Base-by-base conservation (phyloP, 1,140 invertebrate species). In the Onthophagus taurus region DNA sequence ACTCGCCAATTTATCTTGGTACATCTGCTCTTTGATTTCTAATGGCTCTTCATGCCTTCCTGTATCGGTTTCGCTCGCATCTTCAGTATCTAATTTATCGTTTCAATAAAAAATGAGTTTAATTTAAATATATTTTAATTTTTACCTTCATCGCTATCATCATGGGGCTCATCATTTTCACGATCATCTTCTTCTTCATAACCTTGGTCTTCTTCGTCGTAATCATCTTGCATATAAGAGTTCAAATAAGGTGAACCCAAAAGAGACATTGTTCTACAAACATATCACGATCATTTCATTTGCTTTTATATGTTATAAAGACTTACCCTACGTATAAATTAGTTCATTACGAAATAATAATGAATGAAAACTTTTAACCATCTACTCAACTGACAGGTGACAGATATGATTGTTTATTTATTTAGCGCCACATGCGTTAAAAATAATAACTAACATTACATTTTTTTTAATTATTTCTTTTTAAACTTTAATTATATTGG, bases 21-120 rank as follows among this genome's bases (percentile, higher is more conserved):
- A 97, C 70, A 96, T 87, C 65, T 93, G 88, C 71, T 94, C 89
- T 68, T 91, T 93, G 8, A 92, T 83, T 72, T 92, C 89, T 31
- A 81, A 77, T 30, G 75, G 80, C 62, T 84, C 81, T 64, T 89
- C 84, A 35, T 80, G 77, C 58, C 83, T 85, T 7, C 83, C 78
- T 66, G 83, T 60, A 35, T 94, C 89, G 36, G 87, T 89, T 65
- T 88, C 85, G 66, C 88, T 91, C 1, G 89, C 90, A 72, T 88
- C 85, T 64, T 88, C 85, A 3, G 85, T 88, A 67, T 93, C 89
- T 45, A 19, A 24, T 17, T 33, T 21, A 16, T 1, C 7, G 8
- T 31, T 31, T 31, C 30, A n/a, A 33, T 1, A 20, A 19, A 19
- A 18, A 9, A 34, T 1, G 11, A 13, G 33, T 6, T 34, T 17